These are phyloP conservation scores for Zeuzera pyrina DNA, from an alignment of 2,888 invertebrate genomes.

Conservation along the genomic window DNA sequence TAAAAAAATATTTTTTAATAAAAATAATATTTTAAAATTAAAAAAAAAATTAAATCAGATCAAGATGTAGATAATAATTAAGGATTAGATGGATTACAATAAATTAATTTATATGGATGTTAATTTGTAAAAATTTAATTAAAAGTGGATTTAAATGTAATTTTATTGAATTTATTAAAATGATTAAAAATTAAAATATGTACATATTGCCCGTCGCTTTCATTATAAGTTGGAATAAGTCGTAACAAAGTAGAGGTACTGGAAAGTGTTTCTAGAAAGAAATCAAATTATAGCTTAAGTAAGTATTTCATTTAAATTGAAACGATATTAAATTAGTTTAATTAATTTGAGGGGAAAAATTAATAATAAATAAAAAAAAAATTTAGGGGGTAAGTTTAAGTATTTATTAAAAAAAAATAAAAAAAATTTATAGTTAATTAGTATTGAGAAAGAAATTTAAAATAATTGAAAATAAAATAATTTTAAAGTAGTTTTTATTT, in stretches of 20 bases:
- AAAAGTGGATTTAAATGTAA: constrained; percentile 80
- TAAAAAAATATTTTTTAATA: constrained; percentile 58
- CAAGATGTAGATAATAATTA: constrained; percentile 80
- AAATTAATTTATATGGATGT: constrained; percentile 66
- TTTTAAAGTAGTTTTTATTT: constrained; percentile 71
- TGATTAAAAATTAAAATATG: constrained; percentile 79
- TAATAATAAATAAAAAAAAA: constrained; percentile 39
- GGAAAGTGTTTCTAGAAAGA: constrained; percentile 81
- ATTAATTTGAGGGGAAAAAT: constrained; percentile 42
- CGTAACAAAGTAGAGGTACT: constrained; percentile 87
- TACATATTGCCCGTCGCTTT: constrained; percentile 88
- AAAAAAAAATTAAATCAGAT: constrained; percentile 74
- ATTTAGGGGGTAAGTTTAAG: constrained; percentile 42
- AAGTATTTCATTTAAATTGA: constrained; percentile 80
- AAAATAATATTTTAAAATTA: constrained; percentile 53
- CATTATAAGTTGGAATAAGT: constrained; percentile 81
- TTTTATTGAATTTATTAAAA: constrained; percentile 64
- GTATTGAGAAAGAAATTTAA: constrained; percentile 73
- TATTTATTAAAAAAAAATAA: constrained; percentile 68
- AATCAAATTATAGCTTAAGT: constrained; percentile 76
- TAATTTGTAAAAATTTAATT: constrained; percentile 46
- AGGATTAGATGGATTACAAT: constrained; percentile 80
- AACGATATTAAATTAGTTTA: constrained; percentile 61
- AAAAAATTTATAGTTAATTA: constrained; percentile 66
- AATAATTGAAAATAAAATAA: constrained; percentile 61